phyloP scores from a whole-genome alignment of 2,888 invertebrate genomes.

The Dioctria rufipes region DNA sequence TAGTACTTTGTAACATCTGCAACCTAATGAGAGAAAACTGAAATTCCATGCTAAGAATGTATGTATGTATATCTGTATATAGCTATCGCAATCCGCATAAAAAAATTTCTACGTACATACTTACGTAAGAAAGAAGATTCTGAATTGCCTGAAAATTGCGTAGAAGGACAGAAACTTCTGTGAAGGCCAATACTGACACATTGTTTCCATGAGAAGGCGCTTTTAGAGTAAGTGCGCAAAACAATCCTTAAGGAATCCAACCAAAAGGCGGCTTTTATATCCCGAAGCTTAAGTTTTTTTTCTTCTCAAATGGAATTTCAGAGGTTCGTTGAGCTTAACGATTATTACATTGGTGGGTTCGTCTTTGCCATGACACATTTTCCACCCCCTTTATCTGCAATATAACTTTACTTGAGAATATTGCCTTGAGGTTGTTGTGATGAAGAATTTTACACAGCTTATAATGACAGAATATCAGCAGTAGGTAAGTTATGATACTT shows the following conservation, averaged over 20 bases:
- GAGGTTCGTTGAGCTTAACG: constrained; percentile 44
- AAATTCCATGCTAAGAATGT: constrained; percentile 20
- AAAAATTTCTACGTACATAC: neutral
- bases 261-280: constrained; percentile 12
- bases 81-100: neutral
- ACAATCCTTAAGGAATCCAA: constrained; percentile 25
- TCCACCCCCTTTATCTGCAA: neutral
- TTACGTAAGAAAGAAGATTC: neutral
- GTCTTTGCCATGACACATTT: neutral
- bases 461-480: no score
- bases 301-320: constrained; percentile 35
- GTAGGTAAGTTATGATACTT: no score
- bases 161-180: constrained; percentile 16
- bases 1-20: constrained; percentile 55
- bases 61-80: no score
- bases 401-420: neutral
- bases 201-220: constrained; percentile 12
- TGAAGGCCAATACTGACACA: constrained; percentile 21
- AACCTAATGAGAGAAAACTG: constrained; percentile 55
- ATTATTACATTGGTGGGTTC: constrained; percentile 37
- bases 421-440: neutral
- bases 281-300: constrained; percentile 23
- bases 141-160: constrained; percentile 43
- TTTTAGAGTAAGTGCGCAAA: constrained; percentile 3
- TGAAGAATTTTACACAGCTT: neutral